Evolutionary conservation across 92 coral and sea anemone species (phyloP), one percentile per base, ranked within the genome.

Genomic region (Blastomussa wellsi): DNA sequence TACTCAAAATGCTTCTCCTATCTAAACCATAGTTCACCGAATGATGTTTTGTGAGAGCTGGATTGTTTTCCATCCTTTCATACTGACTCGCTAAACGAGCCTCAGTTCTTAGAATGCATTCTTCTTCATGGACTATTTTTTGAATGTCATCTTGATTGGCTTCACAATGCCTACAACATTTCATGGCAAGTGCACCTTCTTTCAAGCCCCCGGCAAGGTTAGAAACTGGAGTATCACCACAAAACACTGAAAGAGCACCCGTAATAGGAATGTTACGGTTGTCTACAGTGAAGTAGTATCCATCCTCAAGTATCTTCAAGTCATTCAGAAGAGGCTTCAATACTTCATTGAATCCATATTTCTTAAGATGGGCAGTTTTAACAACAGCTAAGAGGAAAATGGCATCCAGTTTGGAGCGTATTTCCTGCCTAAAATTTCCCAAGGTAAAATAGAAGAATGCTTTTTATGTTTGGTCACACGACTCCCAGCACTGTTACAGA

Each of bases 131-230:
- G 79, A 86, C 72, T 49, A 55, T 66, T 2, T 66, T 62, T 74
- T 90, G 90, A 72, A 90, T 86, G 64, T 83, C 86, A 57, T 80
- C 75, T 31, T 55, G 83, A 74, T 38, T 86, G 65, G 86, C 78
- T 62, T 80, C 83, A 69, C 89, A 89, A 51, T 89, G 89, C 28
- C 92, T 47, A 64, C 89, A 89, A 74, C 79, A 79, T 62, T 80
- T 64, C 64, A 80, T n/a, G n/a, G 89, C 89, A 78, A 72, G 42
- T 48, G 86, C 86, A 66, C 84, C 78, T 57, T 73, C 89, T 49
- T 89, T 87, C 37, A 80, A 87, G 62, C 90, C 86, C 11, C 90
- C 86, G 13, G 80, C 78, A 60, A 74, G 75, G 28, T 84, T 65
- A 32, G 77, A 14, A 44, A 77, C 92, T 78, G 72, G 85, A 35